phyloP scores from a whole-genome alignment of 1,140 invertebrate genomes.

The Conus ventricosus region DNA sequence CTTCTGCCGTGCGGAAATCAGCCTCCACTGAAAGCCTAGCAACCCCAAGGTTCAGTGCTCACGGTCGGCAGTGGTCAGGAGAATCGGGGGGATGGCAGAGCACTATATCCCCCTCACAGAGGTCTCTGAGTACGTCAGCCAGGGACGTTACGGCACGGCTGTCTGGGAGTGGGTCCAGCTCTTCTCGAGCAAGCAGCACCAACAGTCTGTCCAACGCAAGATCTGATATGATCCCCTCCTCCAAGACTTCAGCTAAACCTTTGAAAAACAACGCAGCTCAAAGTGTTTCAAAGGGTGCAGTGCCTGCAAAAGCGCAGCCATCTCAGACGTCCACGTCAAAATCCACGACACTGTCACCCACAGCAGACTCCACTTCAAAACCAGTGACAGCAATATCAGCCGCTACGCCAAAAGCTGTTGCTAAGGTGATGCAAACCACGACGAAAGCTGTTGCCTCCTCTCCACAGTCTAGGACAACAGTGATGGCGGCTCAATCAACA shows the following conservation, averaged over 20 bases:
- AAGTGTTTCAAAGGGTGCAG: background rate
- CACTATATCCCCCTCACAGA: background rate
- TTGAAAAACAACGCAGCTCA: background rate
- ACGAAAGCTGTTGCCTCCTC: background rate
- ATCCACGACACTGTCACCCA: background rate
- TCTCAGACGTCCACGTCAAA: background rate
- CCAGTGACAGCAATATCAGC: background rate
- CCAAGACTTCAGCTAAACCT: background rate
- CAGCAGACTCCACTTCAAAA: background rate
- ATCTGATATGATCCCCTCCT: background rate
- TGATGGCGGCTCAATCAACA: background rate
- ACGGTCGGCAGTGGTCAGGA: background rate
- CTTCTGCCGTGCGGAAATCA: background rate
- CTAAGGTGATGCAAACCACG: background rate
- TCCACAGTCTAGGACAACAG: background rate
- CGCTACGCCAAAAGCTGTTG: background rate
- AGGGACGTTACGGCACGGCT: constrained; percentile 7
- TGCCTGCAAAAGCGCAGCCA: background rate
- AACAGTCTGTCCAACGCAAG: background rate
- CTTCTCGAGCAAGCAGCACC: background rate
- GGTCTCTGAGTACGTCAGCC: background rate
- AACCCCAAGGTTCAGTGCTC: background rate
- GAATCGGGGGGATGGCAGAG: background rate
- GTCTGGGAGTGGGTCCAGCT: background rate
- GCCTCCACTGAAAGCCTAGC: constrained; percentile 8